Evolutionary conservation across 2,797 vertebrate species (phyloP), one percentile per base, ranked within the genome.

Genomic region (Antennarius maculatus): DNA sequence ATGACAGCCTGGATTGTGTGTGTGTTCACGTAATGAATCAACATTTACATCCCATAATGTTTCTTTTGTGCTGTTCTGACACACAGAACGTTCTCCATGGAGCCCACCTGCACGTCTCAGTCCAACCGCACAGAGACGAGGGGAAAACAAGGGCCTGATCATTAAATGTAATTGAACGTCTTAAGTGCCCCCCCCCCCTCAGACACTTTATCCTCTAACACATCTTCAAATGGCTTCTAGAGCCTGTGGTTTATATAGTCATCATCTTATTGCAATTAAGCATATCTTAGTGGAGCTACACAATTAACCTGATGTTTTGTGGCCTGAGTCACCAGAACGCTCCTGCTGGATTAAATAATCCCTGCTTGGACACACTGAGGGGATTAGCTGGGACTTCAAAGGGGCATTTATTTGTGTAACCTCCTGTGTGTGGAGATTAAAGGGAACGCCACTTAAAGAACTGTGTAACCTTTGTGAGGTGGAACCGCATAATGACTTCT

Each of bases 231-330:
- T 88, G 77, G 84, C 85, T 88, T 87, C 83, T 81, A 86, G 76
- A 74, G 61, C 63, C 74, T 53, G 69, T 46, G 76, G 71, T 83
- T 82, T 79, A 87, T 85, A 77, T 82, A 83, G 86, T 89, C 88
- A 89, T 91, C 91, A 89, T 88, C 88, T 91, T 87, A 88, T 74
- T 61, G 83, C 90, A 92, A 93, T 93, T 92, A 93, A 90, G 85
- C 86, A 83, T 79, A 91, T 91, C 90, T 90, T 91, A 88, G 82
- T 70, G 84, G 87, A 88, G 81, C 90, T 58, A 84, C 76, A 91
- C 90, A 93, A 93, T 92, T 93, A 93, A 86, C 86, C 83, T 89
- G 79, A 88, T 89, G 86, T 86, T 90, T 86, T 88, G 83, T 82
- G 79, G 71, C 82, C 81, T 84, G 69, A 83, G 75, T 81, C 81